These are phyloP conservation scores for Microplitis mediator DNA, from an alignment of 1,140 invertebrate genomes.

Conservation along the genomic window DNA sequence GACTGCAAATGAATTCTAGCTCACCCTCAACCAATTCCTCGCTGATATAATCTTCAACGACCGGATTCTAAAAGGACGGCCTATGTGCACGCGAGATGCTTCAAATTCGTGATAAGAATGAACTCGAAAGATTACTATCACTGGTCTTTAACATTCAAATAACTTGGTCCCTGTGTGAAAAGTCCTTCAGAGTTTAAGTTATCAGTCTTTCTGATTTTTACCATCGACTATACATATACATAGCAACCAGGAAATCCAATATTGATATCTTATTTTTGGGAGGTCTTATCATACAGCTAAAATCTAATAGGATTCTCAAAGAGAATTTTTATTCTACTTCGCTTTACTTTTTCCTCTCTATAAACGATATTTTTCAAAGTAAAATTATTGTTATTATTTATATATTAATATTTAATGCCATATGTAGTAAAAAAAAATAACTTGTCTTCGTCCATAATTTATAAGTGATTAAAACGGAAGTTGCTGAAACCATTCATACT, in stretches of 20 bases:
- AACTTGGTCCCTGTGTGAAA: not conserved
- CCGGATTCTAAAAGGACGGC: not conserved
- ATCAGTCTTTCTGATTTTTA: not conserved
- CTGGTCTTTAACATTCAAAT: not conserved
- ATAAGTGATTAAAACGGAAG: too few species aligned
- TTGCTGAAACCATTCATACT: too few species aligned
- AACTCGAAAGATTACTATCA: not conserved
- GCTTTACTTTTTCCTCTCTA: not conserved
- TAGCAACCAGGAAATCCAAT: not conserved
- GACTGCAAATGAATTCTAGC: constrained; percentile 10
- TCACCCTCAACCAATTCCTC: not conserved
- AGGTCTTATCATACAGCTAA: too few species aligned
- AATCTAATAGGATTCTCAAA: too few species aligned
- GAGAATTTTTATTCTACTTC: too few species aligned
- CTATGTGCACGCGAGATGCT: not conserved
- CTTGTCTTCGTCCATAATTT: too few species aligned
- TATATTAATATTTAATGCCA: too few species aligned
- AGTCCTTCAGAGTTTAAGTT: not conserved
- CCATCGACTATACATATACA: not conserved
- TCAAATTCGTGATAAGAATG: not conserved
- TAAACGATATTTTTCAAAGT: too few species aligned
- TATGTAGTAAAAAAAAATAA: too few species aligned
- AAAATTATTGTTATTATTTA: too few species aligned
- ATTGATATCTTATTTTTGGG: not conserved
- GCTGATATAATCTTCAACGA: constrained; percentile 8